Base-by-base conservation (phyloP, 2,888 invertebrate genomes). In the Orchesellides sinensis region DNA sequence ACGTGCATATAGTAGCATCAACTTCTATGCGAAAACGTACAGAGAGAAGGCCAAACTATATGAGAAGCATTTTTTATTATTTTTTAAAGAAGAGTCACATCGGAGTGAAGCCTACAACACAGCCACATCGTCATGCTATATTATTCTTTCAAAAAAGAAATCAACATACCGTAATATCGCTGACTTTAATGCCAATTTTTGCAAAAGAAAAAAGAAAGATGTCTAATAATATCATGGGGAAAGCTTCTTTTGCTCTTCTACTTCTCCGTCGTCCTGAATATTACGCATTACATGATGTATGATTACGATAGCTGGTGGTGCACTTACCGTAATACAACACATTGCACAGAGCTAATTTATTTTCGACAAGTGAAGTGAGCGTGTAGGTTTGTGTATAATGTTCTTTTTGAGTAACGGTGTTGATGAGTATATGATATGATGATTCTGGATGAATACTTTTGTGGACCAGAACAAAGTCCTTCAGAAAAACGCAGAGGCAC, bases 261-360 rank as follows among this genome's bases (percentile, higher is more conserved):
- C 10, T 40, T 40, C 40, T 5, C 2, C n/a, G 40, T 8, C 10
- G 40, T 40, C 40, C 14, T 40, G 40, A n/a, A n/a, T n/a, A n/a
- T n/a, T 40, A n/a, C 10, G 40, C 10, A 10, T 40, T 40, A 40
- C n/a, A 40, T 8, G 1, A 40, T 40, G n/a, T 32, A 40, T 5
- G n/a, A 10, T 40, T 32, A 32, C 10, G 32, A 5, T 32, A 32
- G n/a, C n/a, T n/a, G n/a, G n/a, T n/a, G n/a, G n/a, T n/a, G n/a
- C n/a, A 32, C 32, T 5, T 32, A 32, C 5, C 32, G 32, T 32
- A 32, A 32, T 10, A 21, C 21, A 54, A 54, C 23, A 23, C 25
- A 25, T 56, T 56, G 56, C 47, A 40, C 19, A 19, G 25, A 61
- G 73, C 63, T 52, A 73, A 73, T 73, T 73, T 59, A 63, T 73